Base-by-base conservation (phyloP, 2,797 vertebrate genomes). In the Typhlichthys eigenmanni region DNA sequence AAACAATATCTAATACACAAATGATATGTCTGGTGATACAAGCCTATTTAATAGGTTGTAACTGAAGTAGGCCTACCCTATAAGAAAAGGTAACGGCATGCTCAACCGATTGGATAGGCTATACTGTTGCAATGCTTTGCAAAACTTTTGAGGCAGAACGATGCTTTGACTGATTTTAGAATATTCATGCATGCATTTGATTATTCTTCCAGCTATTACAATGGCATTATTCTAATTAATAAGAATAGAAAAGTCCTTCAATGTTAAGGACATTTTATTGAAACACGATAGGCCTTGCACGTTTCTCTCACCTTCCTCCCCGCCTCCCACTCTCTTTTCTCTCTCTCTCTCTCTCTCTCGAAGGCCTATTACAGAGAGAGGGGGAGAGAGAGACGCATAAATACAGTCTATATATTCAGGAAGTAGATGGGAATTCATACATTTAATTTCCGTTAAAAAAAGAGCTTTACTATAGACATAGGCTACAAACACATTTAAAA, bases 171-270 rank as follows among this genome's bases (percentile, higher is more conserved):
- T 65, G 63, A 61, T 61, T 63, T 81, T 66, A 91, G 87, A 92
- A 93, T 92, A 92, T 92, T 91, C 87, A 92, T 91, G 73, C 75
- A 69, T 32, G 75, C 74, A 81, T 88, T 89, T 91, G 88, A 90
- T 93, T 92, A 83, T 92, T 89, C 72, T 60, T 76, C 76, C 85
- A 74, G 85, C 83, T 85, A 84, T 65, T 70, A 70, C 60, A 78
- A 75, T 66, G 75, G 73, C 87, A 87, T 89, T 80, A 89, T 88
- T 87, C 82, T 84, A 55, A 62, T 73, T 34, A 61, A 38, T 48
- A 50, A 34, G 58, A 70, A 64, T 68, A 66, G 11, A 50, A 51
- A 24, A 24, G 3, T 24, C 24, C 24, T 24, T 24, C 24, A 24
- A 29, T 29, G 24, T 29, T 29, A 4, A 29, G 24, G 3, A 29